Percentiles rank a stretch among this genome's conserved stretches.
Evolutionary conservation across 2,113 vertebrate genomes (phyloP).

Genomic region (Pomatostomus ruficeps): DNA sequence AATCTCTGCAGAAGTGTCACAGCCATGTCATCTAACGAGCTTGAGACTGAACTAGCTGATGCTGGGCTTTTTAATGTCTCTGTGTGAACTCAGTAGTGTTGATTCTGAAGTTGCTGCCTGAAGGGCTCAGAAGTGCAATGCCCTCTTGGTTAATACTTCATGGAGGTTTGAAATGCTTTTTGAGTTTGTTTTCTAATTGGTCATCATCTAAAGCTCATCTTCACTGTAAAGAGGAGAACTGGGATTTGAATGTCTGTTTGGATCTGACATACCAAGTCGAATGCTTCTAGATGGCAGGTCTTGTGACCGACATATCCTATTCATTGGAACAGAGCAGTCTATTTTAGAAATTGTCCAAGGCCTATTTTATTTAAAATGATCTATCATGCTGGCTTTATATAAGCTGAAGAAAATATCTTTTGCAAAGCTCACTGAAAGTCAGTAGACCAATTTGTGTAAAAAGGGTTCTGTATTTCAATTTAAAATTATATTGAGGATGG

Average conservation of each 20-base stretch:
- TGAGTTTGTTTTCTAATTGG: not conserved
- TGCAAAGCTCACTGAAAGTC: conserved; percentile 17
- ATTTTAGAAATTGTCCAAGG: not conserved
- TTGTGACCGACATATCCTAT: not conserved
- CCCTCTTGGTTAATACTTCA: not conserved
- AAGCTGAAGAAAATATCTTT: conserved; percentile 30
- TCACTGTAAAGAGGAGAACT: not conserved
- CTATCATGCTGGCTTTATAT: not conserved
- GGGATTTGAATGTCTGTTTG: not conserved
- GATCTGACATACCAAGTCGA: accelerated
- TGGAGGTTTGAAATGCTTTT: not conserved
- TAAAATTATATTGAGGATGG: not conserved
- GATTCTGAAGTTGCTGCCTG: not conserved
- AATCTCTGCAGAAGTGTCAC: not conserved
- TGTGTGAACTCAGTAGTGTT: not conserved
- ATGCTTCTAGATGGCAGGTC: not conserved
- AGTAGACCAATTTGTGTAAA: not conserved
- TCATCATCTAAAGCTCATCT: not conserved
- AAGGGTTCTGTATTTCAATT: not conserved
- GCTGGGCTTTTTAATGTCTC: not conserved
- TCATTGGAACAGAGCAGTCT: not conserved
- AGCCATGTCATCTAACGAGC: not conserved
- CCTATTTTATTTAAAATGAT: conserved; percentile 25
- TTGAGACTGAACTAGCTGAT: not conserved
- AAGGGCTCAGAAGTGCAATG: not conserved